Conservation (phyloP, 53 echinoderm and acorn worm genomes). For the Echinometra lucunter region DNA sequence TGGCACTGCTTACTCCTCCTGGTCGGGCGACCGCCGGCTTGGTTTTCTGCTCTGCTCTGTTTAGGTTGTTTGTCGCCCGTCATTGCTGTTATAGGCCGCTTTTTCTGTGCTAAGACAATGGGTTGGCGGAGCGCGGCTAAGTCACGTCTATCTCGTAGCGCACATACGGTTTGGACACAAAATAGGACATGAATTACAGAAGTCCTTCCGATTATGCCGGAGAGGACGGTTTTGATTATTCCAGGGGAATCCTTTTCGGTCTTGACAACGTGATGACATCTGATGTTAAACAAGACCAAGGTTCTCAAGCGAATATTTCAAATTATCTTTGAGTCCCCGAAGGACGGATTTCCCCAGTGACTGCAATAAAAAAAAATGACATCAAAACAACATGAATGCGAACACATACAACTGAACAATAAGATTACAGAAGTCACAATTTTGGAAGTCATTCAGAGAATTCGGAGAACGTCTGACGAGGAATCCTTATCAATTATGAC, state of each 20-base stretch:
- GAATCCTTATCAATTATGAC: background rate
- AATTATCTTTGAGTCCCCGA: background rate
- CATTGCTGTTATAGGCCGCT: too few relatives aligned
- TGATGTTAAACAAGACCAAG: background rate
- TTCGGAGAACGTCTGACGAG: background rate
- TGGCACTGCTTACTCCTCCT: too few relatives aligned
- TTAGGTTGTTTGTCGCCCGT: too few relatives aligned
- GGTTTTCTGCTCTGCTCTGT: too few relatives aligned
- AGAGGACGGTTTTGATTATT: background rate
- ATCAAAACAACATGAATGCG: background rate
- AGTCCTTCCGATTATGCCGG: slow-evolving; percentile 7
- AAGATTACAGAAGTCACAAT: background rate
- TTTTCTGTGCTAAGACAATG: too few relatives aligned
- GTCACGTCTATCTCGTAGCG: too few relatives aligned
- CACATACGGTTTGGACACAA: slow-evolving; percentile 34
- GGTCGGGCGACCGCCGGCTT: too few relatives aligned
- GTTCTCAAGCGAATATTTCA: background rate
- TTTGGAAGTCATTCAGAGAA: background rate
- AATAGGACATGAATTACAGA: slow-evolving; percentile 20
- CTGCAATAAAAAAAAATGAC: background rate
- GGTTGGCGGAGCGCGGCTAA: too few relatives aligned
- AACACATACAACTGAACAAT: background rate
- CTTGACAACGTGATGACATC: slow-evolving; percentile 23
- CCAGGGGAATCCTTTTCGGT: background rate
- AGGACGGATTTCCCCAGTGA: background rate